Evolutionary conservation across 2,113 vertebrate genomes (phyloP), one percentile per base, ranked within the genome.

Genomic region (Tapirus terrestris): DNA sequence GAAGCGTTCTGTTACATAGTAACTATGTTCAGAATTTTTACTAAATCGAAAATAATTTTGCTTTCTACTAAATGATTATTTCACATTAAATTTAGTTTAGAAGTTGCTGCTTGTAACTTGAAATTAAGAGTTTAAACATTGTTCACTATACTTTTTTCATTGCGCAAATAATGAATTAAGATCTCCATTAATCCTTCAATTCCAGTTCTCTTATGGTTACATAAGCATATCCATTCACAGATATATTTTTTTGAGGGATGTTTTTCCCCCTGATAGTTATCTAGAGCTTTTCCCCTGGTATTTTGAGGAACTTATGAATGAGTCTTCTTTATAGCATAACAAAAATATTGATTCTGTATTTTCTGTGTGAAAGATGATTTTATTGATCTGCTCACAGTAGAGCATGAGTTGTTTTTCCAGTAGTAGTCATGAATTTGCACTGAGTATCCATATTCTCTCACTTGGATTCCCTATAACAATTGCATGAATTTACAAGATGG

Each of bases 71-170:
- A 76, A 58, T 89, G 51, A 80, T 77, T 86, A 68, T 91, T 84
- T 97, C 36, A 72, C 39, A 68, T 56, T 87, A 61, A 76, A 81
- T 96, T 91, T 76, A n/a, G 36, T 79, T 89, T 82, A 56, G 39
- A 87, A 65, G 58, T 92, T 88, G 70, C 45, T 84, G 43, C 51
- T 84, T 68, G 13, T n/a, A 84, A 85, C 33, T 92, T 85, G 89
- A 89, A 88, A 48, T 45, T 43, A 39, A 84, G 43, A 53, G 76
- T 45, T 61, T 51, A 84, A 63, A 39, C 43, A 6, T 70, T 80
- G 56, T 43, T 86, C 45, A 25, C 43, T 84, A 16, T 51, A 51
- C 36, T 68, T 80, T 68, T 67, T 85, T 93, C 65, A 33, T 87
- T 84, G n/a, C 25, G 80, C 25, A 72, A 29, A 81, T 72, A 76